Conservation (phyloP, 2,888 invertebrate genomes). For the Vanessa cardui region DNA sequence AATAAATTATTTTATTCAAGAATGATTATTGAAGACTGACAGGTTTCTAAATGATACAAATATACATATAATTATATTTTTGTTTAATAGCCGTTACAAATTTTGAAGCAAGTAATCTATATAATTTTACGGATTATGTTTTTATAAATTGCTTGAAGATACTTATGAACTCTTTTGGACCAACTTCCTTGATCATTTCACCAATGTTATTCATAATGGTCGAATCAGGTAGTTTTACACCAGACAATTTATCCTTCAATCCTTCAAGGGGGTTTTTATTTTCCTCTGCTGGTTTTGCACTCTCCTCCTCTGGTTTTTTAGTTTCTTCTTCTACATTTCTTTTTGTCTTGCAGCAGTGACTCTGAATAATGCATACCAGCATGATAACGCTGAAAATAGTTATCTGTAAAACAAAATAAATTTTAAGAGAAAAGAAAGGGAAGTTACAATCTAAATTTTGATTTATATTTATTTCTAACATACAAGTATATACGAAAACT, state of each 20-base stretch:
- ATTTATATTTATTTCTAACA: background rate
- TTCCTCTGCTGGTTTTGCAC: background rate
- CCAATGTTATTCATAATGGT: too few relatives aligned
- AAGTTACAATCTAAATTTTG: background rate
- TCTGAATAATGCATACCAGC: slow-evolving; percentile 22
- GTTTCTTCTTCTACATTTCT: background rate
- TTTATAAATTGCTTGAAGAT: slow-evolving; percentile 15
- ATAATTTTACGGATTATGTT: background rate
- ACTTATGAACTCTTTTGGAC: background rate
- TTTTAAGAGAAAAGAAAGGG: background rate
- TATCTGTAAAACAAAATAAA: slow-evolving; percentile 11
- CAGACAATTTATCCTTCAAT: too few relatives aligned
- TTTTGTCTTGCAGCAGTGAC: slow-evolving; percentile 4
- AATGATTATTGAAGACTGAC: too few relatives aligned
- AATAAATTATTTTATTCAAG: too few relatives aligned
- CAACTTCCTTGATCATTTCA: background rate
- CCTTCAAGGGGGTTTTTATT: background rate
- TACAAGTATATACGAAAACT: too few relatives aligned
- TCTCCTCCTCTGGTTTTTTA: too few relatives aligned
- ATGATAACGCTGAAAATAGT: slow-evolving; percentile 12
- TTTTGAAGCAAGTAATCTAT: too few relatives aligned
- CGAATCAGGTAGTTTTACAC: background rate
- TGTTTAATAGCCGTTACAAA: too few relatives aligned
- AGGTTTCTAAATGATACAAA: too few relatives aligned
- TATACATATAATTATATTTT: too few relatives aligned